Conservation (phyloP, 2,888 invertebrate species). For the Apodemia hepburni region DNA sequence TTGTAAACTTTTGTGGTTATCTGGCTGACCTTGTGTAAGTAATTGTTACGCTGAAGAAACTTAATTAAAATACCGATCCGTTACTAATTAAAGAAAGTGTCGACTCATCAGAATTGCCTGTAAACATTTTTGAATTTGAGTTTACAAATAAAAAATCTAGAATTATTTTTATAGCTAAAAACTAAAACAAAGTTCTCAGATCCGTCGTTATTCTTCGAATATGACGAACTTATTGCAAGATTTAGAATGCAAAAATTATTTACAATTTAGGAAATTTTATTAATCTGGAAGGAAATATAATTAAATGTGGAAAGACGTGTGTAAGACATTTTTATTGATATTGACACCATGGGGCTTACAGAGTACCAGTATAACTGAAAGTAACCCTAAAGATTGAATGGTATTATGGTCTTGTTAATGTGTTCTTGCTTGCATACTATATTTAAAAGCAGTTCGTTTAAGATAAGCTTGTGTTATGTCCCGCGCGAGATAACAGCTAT, state of each 20-base stretch:
- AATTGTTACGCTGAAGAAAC: too few species aligned
- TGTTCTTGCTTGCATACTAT: not conserved
- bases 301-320: not conserved
- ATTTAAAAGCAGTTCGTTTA: not conserved
- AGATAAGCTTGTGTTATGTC: too few species aligned
- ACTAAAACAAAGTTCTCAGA: not conserved
- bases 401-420: not conserved
- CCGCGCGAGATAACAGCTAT: too few species aligned
- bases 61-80: too few species aligned
- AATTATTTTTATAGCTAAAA: too few species aligned
- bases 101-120: too few species aligned
- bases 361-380: not conserved
- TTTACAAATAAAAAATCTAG: too few species aligned
- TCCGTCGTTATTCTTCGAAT: not conserved
- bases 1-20: too few species aligned
- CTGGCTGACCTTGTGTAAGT: too few species aligned
- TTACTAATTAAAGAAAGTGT: not conserved
- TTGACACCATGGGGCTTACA: conserved; percentile 1
- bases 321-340: not conserved
- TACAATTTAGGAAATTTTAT: not conserved
- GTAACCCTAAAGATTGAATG: not conserved
- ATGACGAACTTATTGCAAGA: not conserved
- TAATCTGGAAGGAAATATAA: not conserved
- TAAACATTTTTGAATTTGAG: too few species aligned
- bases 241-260: not conserved